These are phyloP conservation scores for Eulacestoma nigropectus DNA, from an alignment of 2,113 vertebrate species.

Conservation along the genomic window DNA sequence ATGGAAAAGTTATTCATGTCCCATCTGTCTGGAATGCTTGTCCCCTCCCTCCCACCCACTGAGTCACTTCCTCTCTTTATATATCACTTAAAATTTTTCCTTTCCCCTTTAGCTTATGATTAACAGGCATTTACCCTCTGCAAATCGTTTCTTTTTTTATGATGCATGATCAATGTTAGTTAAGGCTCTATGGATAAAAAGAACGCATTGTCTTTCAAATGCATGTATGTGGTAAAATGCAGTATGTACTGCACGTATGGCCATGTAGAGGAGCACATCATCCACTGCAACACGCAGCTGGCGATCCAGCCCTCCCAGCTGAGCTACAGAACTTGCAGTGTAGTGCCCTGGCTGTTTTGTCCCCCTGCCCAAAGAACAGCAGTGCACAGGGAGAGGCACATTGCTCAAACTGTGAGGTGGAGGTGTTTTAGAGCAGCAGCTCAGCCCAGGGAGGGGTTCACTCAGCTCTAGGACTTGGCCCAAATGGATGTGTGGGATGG, in stretches of 20 bases:
- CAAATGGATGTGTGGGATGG: not conserved
- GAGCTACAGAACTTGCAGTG: not conserved
- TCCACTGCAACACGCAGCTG: not conserved
- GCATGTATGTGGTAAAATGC: not conserved
- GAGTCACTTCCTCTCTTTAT: constrained; percentile 66
- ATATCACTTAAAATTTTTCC: constrained; percentile 61
- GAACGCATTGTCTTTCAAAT: not conserved
- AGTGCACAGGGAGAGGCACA: fast-evolving
- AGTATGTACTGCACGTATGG: not conserved
- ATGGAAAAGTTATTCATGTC: constrained; percentile 67
- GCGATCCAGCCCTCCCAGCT: not conserved
- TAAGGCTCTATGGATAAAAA: not conserved
- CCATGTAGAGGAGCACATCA: not conserved
- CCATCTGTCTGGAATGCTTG: constrained; percentile 65
- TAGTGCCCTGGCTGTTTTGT: not conserved
- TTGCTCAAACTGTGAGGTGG: not conserved
- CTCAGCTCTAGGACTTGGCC: not conserved
- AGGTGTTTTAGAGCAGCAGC: not conserved
- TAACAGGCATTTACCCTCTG: constrained; percentile 53
- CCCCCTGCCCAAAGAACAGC: not conserved
- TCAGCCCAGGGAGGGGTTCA: not conserved
- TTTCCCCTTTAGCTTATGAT: constrained; percentile 66
- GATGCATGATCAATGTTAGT: not conserved
- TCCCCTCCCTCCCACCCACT: constrained; percentile 53
- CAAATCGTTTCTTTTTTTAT: not conserved